These are phyloP conservation scores for Drosophila hawaiiensis DNA, from an alignment of 2,888 invertebrate genomes.

Conservation along the genomic window DNA sequence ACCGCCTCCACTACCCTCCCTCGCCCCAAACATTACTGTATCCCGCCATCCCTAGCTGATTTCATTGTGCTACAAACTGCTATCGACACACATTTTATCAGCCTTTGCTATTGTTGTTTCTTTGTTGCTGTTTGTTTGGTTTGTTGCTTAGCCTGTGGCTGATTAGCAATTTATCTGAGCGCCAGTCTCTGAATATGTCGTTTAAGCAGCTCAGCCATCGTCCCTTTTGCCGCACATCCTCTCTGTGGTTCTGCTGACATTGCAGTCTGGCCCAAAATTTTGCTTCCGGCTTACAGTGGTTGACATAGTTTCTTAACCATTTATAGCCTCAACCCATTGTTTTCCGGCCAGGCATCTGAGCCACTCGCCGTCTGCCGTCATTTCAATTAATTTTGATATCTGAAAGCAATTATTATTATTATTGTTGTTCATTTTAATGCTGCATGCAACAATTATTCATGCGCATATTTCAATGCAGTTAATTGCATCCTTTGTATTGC, in stretches of 20 bases:
- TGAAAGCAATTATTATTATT: slow-evolving; percentile 15
- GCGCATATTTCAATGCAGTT: slow-evolving; percentile 11
- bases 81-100: slow-evolving; percentile 69
- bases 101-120: slow-evolving; percentile 51
- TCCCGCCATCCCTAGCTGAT: not conserved
- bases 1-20: not conserved
- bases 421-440: not conserved
- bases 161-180: slow-evolving; percentile 68
- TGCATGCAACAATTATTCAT: slow-evolving; percentile 15
- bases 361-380: slow-evolving; percentile 11
- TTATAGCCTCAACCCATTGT: slow-evolving; percentile 45
- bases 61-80: slow-evolving; percentile 59
- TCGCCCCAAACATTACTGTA: not conserved
- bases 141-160: slow-evolving; percentile 53
- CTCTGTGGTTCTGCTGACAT: slow-evolving; percentile 50
- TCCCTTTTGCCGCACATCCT: slow-evolving; percentile 11
- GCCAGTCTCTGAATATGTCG: slow-evolving; percentile 39
- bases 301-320: slow-evolving; percentile 20
- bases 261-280: slow-evolving; percentile 19
- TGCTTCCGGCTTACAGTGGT: slow-evolving; percentile 22
- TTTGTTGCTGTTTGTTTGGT: slow-evolving; percentile 36
- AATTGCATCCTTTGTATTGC: slow-evolving; percentile 9
- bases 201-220: slow-evolving; percentile 35
- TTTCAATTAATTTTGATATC: slow-evolving; percentile 46
- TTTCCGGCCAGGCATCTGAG: slow-evolving; percentile 40